Conservation (phyloP, 2,888 invertebrate species). For the Nasonia oneida region DNA sequence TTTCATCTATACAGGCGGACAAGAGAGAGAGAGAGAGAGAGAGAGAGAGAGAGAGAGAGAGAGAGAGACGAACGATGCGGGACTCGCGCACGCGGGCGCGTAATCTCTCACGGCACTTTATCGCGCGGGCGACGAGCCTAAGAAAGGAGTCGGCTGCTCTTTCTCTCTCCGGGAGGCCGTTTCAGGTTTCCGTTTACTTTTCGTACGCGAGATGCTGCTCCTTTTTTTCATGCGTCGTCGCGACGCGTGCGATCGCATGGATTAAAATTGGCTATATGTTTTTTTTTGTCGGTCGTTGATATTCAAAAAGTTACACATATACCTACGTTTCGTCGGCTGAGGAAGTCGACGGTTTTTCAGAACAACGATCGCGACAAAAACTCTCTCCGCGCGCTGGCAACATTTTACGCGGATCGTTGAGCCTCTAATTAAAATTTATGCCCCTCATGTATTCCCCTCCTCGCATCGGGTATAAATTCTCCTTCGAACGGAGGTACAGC, state of each 20-base stretch:
- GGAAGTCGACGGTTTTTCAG: too few relatives aligned
- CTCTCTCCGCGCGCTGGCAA: background rate
- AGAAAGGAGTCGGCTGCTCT: slow-evolving; percentile 47
- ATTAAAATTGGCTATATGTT: slow-evolving; percentile 35
- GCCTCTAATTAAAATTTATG: slow-evolving; percentile 32
- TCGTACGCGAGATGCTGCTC: background rate
- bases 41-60: background rate
- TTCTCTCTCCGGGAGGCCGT: slow-evolving; percentile 55
- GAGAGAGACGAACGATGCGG: slow-evolving; percentile 13
- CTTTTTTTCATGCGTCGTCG: too few relatives aligned
- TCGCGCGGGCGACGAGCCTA: slow-evolving; percentile 1
- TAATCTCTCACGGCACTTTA: slow-evolving; percentile 42
- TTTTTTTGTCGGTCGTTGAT: background rate
- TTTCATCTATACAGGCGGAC: background rate
- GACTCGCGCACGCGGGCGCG: slow-evolving; percentile 22
- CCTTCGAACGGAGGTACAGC: background rate
- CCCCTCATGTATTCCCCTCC: background rate
- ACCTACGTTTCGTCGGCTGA: background rate
- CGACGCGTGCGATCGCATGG: background rate
- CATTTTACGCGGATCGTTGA: background rate
- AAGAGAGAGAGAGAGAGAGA: background rate
- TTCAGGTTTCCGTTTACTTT: slow-evolving; percentile 49
- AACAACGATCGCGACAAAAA: background rate
- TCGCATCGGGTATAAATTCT: background rate
- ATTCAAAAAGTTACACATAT: background rate